Evolutionary conservation across 2,113 vertebrate genomes (phyloP).

Genomic region (Barbus barbus): DNA sequence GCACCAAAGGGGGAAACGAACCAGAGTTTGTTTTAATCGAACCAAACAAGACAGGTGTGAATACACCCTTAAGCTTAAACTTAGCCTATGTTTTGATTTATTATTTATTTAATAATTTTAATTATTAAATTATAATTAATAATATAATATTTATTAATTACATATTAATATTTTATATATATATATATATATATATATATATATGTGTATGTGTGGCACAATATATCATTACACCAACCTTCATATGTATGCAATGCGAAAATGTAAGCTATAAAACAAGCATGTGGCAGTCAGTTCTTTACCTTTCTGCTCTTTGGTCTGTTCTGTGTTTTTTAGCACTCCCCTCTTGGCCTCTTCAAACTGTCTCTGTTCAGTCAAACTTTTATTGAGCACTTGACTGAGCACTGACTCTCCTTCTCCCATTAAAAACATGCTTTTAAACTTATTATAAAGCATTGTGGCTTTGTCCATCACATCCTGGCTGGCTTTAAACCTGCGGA

Average conservation of each 20-base stretch:
- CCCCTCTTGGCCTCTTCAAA: constrained; percentile 94
- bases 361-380: constrained; percentile 88
- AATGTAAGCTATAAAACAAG: not conserved
- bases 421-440: constrained; percentile 98
- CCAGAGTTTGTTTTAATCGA: no score
- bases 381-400: constrained; percentile 96
- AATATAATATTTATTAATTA: no score
- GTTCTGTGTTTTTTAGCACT: constrained; percentile 83
- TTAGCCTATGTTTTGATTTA: no score
- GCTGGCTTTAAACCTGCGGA: constrained; percentile 94
- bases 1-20: no score
- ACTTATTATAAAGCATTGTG: constrained; percentile 97
- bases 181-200: no score
- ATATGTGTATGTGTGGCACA: no score
- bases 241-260: not conserved
- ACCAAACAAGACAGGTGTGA: no score
- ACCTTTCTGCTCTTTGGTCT: constrained; percentile 81
- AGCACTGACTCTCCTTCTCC: constrained; percentile 95
- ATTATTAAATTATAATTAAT: no score
- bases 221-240: no score
- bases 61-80: no score
- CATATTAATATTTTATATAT: no score
- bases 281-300: constrained; percentile 2
- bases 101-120: no score
- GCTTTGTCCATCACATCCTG: constrained; percentile 98